Evolutionary conservation across 2,113 vertebrate species (phyloP), one percentile per base, ranked within the genome.

Genomic region (Stictonetta naevosa): DNA sequence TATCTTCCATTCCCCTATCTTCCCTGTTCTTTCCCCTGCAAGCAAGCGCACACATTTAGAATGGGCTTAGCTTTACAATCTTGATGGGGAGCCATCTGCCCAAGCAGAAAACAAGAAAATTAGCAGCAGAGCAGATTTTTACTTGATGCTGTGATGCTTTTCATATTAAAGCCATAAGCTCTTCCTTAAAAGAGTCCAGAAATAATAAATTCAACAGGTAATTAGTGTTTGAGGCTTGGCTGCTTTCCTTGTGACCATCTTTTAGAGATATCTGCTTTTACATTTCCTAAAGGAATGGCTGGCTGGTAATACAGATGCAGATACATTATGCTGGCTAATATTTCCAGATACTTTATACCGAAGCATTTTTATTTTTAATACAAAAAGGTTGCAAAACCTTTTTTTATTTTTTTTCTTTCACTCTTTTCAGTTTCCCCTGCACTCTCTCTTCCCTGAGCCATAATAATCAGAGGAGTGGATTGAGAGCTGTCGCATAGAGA

Each of bases 401-500:
- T 38, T 28, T 81, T 91, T n/a, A n/a, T n/a, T 81, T 91, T 73
- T 85, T 94, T 73, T 38, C 59, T 94, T 93, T 80, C 20, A 31
- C 28, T 88, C 62, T 52, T 77, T 44, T 2, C 16, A 29, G 36
- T 92, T 90, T 93, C 60, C 33, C 28, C 91, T 78, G 56, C 44
- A 73, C 60, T 40, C 12, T 68, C n/a, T 71, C 78, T 81, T 95
- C 46, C 60, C 34, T 58, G 56, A 96, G 80, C 91, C 33, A 38
- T 73, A 92, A 94, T 85, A 94, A 96, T 80, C 74, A 95, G 87
- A 95, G 74, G 34, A 96, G 50, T 71, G 56, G 83, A 96, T 94
- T 79, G 83, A 93, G 96, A 91, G 77, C 93, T 96, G 95, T 96
- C 5, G 83, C 97, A 90, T 80, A 94, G 96, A 97, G 89, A 97